These are phyloP conservation scores for Sebastes cheni DNA, from an alignment of 2,797 vertebrate genomes.

Conservation along the genomic window DNA sequence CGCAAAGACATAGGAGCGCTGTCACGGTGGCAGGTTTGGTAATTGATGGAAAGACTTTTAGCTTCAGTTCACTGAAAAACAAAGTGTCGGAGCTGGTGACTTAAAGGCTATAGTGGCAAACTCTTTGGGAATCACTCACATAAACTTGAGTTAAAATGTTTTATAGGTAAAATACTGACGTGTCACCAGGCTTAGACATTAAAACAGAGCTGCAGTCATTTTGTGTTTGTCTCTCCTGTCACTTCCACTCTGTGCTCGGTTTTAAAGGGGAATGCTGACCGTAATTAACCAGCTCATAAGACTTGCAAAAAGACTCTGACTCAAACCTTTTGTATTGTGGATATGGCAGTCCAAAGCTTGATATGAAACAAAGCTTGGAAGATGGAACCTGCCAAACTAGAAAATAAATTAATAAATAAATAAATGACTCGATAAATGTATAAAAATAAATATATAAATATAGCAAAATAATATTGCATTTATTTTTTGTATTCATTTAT, in stretches of 20 bases:
- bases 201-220: neutral
- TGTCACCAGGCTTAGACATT: neutral
- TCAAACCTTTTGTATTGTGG: neutral
- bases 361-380: neutral
- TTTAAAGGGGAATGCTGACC: neutral
- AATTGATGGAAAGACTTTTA: constrained; percentile 52
- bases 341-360: neutral
- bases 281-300: neutral
- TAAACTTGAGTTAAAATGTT: constrained; percentile 12
- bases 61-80: constrained; percentile 13
- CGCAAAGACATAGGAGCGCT: neutral
- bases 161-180: neutral
- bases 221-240: neutral
- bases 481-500: too few relatives aligned
- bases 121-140: neutral
- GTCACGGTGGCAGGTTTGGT: neutral
- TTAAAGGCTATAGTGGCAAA: neutral
- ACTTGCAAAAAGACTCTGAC: neutral
- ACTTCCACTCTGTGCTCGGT: neutral
- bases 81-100: neutral
- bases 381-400: too few relatives aligned
- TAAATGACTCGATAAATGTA: too few relatives aligned
- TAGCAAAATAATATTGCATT: too few relatives aligned
- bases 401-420: too few relatives aligned
- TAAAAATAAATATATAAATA: too few relatives aligned